These are phyloP conservation scores for Ichneumon xanthorius DNA, from an alignment of 2,888 invertebrate species.

Conservation along the genomic window DNA sequence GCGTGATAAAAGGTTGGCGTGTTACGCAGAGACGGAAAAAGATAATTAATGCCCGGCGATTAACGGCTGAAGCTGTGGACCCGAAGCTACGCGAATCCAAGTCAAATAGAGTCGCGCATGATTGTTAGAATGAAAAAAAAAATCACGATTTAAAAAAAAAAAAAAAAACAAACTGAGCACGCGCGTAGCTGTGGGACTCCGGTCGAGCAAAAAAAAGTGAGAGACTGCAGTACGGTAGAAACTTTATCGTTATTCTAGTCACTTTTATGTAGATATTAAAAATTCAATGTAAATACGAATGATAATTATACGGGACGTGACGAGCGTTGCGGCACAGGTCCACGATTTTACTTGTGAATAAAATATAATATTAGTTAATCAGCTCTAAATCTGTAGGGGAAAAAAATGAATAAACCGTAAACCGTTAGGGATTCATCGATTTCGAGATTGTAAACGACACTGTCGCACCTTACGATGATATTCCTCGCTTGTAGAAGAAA, in stretches of 20 bases:
- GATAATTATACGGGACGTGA: slow-evolving; percentile 16
- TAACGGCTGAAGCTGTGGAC: slow-evolving; percentile 20
- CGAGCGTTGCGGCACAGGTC: slow-evolving; percentile 22
- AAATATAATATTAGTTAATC: slow-evolving; percentile 33
- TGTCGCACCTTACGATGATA: slow-evolving; percentile 42
- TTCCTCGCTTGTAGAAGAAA: slow-evolving; percentile 58
- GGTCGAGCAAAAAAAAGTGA: neutral
- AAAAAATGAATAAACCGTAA: neutral
- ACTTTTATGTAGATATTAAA: slow-evolving; percentile 56
- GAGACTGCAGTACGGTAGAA: slow-evolving; percentile 15
- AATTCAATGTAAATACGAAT: slow-evolving; percentile 60
- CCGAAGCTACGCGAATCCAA: slow-evolving; percentile 16
- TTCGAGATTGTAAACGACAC: slow-evolving; percentile 39
- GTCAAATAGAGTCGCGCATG: slow-evolving; percentile 3
- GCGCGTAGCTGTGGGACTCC: slow-evolving; percentile 8
- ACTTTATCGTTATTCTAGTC: slow-evolving; percentile 55
- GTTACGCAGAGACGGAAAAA: slow-evolving; percentile 23
- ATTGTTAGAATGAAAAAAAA: slow-evolving; percentile 23
- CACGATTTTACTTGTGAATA: slow-evolving; percentile 56
- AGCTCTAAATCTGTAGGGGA: slow-evolving; percentile 11
- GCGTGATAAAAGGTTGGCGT: slow-evolving; percentile 45
- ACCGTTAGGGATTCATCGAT: slow-evolving; percentile 23
- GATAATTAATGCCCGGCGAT: slow-evolving; percentile 37
- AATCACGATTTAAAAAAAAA: neutral
- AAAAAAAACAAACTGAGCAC: neutral